These are phyloP conservation scores for Parnassius smintheus DNA, from an alignment of 2,888 invertebrate genomes.

Conservation along the genomic window DNA sequence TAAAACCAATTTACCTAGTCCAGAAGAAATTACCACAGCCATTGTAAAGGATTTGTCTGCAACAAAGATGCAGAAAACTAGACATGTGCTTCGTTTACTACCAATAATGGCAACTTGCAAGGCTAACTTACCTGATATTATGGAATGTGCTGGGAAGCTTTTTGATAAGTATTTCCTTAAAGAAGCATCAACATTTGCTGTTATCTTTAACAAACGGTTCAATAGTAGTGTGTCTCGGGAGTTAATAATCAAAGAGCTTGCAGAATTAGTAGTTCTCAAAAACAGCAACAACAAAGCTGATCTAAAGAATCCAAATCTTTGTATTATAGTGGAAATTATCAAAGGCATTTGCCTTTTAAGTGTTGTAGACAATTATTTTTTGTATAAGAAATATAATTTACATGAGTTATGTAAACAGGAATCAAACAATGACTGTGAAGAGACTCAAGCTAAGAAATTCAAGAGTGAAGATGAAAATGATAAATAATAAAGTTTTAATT, in stretches of 20 bases:
- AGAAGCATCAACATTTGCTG: slow-evolving; percentile 86
- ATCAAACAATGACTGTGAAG: slow-evolving; percentile 58
- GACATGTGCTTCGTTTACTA: slow-evolving; percentile 88
- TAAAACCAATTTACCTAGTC: slow-evolving; percentile 87
- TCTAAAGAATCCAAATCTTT: slow-evolving; percentile 87
- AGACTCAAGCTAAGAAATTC: slow-evolving; percentile 68
- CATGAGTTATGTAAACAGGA: slow-evolving; percentile 82
- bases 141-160: slow-evolving; percentile 82
- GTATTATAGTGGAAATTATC: slow-evolving; percentile 91
- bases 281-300: slow-evolving; percentile 89
- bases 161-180: slow-evolving; percentile 88
- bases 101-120: slow-evolving; percentile 92
- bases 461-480: slow-evolving; percentile 58
- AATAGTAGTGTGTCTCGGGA: slow-evolving; percentile 87
- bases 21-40: slow-evolving; percentile 84
- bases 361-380: slow-evolving; percentile 89
- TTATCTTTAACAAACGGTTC: slow-evolving; percentile 89
- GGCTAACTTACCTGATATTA: slow-evolving; percentile 89
- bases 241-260: slow-evolving; percentile 87
- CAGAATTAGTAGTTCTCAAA: slow-evolving; percentile 84
- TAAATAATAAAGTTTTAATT: slow-evolving; percentile 45
- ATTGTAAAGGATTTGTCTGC: slow-evolving; percentile 87
- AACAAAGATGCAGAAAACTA: slow-evolving; percentile 86
- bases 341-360: slow-evolving; percentile 89
- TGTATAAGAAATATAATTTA: slow-evolving; percentile 92